A percentile compares a stretch with the other conserved stretches of the same genome.
Conservation (phyloP, 2,888 invertebrate species). For the Eilema griseolum region DNA sequence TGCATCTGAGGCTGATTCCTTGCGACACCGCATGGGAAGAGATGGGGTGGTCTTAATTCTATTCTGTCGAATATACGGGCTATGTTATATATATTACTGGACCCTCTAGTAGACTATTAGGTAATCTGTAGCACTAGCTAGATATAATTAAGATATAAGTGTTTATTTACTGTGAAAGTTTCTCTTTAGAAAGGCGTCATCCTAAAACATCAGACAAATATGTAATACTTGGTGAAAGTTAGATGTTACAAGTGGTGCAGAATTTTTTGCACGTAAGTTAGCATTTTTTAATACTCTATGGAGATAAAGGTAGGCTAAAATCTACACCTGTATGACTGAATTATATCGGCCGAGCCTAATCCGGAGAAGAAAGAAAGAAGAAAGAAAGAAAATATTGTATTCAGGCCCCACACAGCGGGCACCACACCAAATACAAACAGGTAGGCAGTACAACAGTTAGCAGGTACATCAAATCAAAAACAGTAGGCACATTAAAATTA, state of each 20-base stretch:
- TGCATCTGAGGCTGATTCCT: too few relatives aligned
- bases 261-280: not conserved
- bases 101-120: not conserved
- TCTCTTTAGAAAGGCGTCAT: not conserved
- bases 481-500: too few relatives aligned
- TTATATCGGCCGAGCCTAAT: too few relatives aligned
- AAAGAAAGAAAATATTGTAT: too few relatives aligned
- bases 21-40: too few relatives aligned
- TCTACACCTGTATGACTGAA: not conserved
- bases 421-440: too few relatives aligned
- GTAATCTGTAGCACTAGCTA: not conserved
- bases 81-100: not conserved
- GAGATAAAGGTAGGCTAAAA: not conserved
- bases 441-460: too few relatives aligned
- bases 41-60: too few relatives aligned
- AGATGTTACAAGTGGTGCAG: not conserved
- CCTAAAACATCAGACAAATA: not conserved
- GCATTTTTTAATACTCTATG: not conserved
- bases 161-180: not conserved
- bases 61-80: too few relatives aligned
- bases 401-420: too few relatives aligned
- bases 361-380: too few relatives aligned
- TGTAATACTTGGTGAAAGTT: constrained; percentile 2
- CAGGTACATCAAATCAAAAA: too few relatives aligned
- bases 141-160: not conserved